These are phyloP conservation scores for Zaprionus inermis DNA, from an alignment of 1,140 invertebrate genomes.

Conservation along the genomic window DNA sequence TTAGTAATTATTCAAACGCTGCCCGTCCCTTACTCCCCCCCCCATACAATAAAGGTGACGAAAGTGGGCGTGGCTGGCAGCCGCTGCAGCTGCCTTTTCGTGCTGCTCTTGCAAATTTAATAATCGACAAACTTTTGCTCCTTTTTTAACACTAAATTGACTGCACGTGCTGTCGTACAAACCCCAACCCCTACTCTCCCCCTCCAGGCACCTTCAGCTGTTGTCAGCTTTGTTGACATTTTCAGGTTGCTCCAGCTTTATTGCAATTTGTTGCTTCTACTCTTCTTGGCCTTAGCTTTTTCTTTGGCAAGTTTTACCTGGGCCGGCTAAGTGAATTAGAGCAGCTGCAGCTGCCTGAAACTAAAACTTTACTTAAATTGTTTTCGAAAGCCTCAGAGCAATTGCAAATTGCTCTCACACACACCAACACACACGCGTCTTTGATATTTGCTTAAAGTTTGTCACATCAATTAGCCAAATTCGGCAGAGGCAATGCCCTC, in stretches of 20 bases:
- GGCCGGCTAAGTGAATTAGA: constrained; percentile 62
- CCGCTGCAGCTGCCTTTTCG: constrained; percentile 52
- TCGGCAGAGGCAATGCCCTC: not conserved
- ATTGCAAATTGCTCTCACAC: constrained; percentile 6
- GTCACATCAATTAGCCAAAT: constrained; percentile 52
- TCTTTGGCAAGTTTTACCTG: constrained; percentile 54
- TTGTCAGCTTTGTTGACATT: constrained; percentile 49
- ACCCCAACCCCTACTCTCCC: not conserved
- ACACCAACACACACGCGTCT: not conserved
- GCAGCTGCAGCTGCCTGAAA: constrained; percentile 47
- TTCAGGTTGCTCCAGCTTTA: constrained; percentile 38
- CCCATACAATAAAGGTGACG: constrained; percentile 47
- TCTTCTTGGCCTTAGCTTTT: constrained; percentile 40
- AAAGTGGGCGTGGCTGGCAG: constrained; percentile 42
- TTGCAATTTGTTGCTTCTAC: constrained; percentile 36
- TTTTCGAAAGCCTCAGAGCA: constrained; percentile 52
- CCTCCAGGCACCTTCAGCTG: constrained; percentile 14
- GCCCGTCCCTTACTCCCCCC: not conserved
- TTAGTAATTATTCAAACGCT: constrained; percentile 78
- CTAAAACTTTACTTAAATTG: constrained; percentile 66
- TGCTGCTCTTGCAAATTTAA: constrained; percentile 62
- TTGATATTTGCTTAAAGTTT: constrained; percentile 39
- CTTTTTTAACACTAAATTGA: constrained; percentile 44
- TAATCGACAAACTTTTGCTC: constrained; percentile 65
- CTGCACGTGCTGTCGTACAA: constrained; percentile 27